A percentile compares a stretch with the other conserved stretches of the same genome.
phyloP scores from a whole-genome alignment of 2,113 vertebrate species.

The Uropsilus gracilis region DNA sequence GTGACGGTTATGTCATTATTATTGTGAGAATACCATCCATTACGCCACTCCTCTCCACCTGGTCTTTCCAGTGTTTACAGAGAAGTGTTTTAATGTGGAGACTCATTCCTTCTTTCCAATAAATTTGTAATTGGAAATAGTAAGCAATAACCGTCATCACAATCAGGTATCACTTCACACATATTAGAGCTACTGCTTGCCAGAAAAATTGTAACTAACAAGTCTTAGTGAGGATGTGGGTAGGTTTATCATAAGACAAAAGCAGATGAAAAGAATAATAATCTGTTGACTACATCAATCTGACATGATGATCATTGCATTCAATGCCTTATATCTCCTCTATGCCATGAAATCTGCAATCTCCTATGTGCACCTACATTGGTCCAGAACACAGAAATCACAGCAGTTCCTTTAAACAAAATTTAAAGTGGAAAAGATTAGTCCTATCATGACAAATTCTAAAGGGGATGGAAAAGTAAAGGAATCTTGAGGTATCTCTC shows the following conservation, averaged over 20 bases:
- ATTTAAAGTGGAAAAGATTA: not conserved
- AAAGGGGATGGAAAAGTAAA: not conserved
- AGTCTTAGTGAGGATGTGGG: not conserved
- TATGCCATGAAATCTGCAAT: not conserved
- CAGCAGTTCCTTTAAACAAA: not conserved
- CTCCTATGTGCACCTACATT: not conserved
- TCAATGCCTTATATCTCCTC: not conserved
- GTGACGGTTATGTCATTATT: not conserved
- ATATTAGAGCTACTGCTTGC: not conserved
- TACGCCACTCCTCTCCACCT: not conserved
- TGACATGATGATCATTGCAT: not conserved
- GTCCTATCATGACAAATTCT: not conserved
- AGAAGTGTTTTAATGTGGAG: not conserved
- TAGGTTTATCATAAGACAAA: not conserved
- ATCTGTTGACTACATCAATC: not conserved
- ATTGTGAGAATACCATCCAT: not conserved
- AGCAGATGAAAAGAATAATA: not conserved
- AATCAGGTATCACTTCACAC: no score
- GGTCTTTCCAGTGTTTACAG: not conserved
- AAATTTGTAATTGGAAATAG: not conserved
- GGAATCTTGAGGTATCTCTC: not conserved
- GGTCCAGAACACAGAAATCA: not conserved
- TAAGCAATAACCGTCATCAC: not conserved
- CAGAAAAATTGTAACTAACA: not conserved
- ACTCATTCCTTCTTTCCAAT: not conserved